Base-by-base conservation (phyloP, 2,797 vertebrate genomes). In the Pelobates cultripes region DNA sequence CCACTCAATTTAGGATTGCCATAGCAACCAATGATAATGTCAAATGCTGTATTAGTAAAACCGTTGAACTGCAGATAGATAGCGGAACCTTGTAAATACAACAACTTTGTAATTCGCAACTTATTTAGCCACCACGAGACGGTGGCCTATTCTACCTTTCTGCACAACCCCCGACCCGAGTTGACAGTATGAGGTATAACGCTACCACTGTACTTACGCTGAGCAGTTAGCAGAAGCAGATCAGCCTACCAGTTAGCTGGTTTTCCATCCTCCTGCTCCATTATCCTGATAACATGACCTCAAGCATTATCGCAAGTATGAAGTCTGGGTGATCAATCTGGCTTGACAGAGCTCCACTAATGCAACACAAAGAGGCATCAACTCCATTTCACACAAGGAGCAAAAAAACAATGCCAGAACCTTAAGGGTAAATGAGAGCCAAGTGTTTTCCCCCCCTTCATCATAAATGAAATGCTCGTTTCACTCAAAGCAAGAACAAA, bases 1-100 rank as follows among this genome's bases (percentile, higher is more conserved):
- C 40, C 7, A 68, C 43, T 63, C 61, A 60, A 63, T 61, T 68
- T 60, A 53, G 51, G 60, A 81, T 81, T 75, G 17, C 15, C 79
- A 81, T 81, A 70, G 79, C 17, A 81, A 81, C 79, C 9, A 47
- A 42, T 47, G 69, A 10, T 53, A 74, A 70, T 45, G 72, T 63
- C 67, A 75, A 13, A 70, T 47, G 43, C 9, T 63, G 7, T 41
- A 67, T 73, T 73, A 40, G 43, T 57, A 17, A 57, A 64, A 71
- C 72, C 61, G 73, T 72, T 76, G 73, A 70, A 51, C 43, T 15
- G 43, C 43, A 61, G 43, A 75, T 43, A n/a, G 42, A 9, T 55
- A 51, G 45, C 17, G 47, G 44, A 72, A 28, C 28, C 28, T 28
- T 28, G 28, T 28, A 28, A 28, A 28, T 28, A 28, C 28, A 28